These are phyloP conservation scores for Haliclona indistincta DNA, from an alignment of 37 sponge, comb jelly and placozoan species.

Conservation along the genomic window DNA sequence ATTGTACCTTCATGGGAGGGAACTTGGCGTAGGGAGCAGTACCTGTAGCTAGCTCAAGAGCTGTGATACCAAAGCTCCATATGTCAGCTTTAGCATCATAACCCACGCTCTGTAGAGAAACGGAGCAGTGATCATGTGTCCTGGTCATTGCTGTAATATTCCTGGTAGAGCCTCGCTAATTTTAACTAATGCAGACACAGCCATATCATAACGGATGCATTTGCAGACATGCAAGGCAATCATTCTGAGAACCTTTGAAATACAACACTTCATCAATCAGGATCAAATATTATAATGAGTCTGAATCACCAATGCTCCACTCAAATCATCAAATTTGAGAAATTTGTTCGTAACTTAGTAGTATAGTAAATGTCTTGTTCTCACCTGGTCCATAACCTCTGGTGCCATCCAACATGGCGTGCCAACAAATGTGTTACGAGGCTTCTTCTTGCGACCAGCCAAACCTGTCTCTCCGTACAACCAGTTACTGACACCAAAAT, in stretches of 20 bases:
- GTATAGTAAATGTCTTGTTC: no score
- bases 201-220: not conserved
- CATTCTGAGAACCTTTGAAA: not conserved
- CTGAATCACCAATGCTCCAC: no score
- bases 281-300: no score
- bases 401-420: conserved; percentile 99
- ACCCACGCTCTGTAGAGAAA: conserved; percentile 23
- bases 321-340: no score
- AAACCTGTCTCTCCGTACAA: conserved; percentile 57
- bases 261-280: no score
- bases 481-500: conserved; percentile 95
- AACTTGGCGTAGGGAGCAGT: conserved; percentile 97
- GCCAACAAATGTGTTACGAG: conserved; percentile 93
- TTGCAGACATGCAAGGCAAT: not conserved
- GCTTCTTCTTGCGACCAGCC: conserved; percentile 57
- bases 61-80: conserved; percentile 93
- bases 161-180: not conserved
- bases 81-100: conserved; percentile 86
- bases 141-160: not conserved
- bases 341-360: no score
- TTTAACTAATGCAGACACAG: not conserved
- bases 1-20: conserved; percentile 91
- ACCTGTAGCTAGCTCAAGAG: conserved; percentile 95
- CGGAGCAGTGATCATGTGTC: not conserved
- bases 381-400: conserved; percentile 94